phyloP scores from a whole-genome alignment of 2,113 vertebrate genomes.

The Apteryx mantelli region DNA sequence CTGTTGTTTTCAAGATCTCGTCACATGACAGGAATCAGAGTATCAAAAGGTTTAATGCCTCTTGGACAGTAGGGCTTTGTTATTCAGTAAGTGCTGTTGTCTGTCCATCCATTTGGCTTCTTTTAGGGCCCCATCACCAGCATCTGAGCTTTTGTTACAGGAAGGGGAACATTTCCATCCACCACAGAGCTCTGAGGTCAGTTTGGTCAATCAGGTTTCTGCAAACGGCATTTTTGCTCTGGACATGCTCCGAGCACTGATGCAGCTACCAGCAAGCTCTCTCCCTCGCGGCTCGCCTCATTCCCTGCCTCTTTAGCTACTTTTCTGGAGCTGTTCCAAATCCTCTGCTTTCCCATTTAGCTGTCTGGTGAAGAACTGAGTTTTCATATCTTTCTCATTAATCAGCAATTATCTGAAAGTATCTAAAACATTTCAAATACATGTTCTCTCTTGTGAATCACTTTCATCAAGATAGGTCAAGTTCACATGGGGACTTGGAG shows the following conservation, averaged over 20 bases:
- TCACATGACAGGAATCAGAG: background rate
- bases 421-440: background rate
- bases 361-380: background rate
- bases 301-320: too few species aligned
- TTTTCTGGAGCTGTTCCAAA: background rate
- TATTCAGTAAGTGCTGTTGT: background rate
- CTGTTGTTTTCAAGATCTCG: background rate
- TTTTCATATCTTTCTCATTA: background rate
- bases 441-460: background rate
- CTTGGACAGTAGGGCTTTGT: too few species aligned
- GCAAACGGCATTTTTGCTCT: background rate
- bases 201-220: background rate
- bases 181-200: fast-evolving
- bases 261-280: background rate
- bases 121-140: background rate
- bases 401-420: background rate
- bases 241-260: background rate
- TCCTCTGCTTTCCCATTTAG: background rate
- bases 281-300: background rate
- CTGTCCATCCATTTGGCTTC: background rate
- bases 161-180: fast-evolving
- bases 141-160: background rate
- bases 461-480: background rate
- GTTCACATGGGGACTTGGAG: background rate
- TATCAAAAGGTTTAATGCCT: background rate